Base-by-base conservation (phyloP, 2,797 vertebrate species). In the Heliangelus exortis region DNA sequence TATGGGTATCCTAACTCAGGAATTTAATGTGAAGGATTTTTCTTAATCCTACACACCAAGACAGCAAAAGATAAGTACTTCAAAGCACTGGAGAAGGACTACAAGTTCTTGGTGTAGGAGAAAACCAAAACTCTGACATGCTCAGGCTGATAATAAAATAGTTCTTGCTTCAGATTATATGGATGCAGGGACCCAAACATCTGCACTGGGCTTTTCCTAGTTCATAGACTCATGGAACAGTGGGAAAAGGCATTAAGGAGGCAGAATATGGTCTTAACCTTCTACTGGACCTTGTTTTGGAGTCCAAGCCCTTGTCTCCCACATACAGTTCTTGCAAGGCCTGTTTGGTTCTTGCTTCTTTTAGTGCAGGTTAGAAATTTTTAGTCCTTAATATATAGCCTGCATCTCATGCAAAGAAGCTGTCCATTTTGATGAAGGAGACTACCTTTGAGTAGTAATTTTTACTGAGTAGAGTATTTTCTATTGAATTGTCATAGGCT, bases 401-500 rank as follows among this genome's bases (percentile, higher is more conserved):
- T 51, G 23, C 23, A 34, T 83, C 48, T 15, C 54, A 48, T 92
- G 89, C 58, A 90, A 77, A 96, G 84, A 67, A 86, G 7, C 59
- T 92, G 50, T 34, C 89, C n/a, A 1, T 54, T 93, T 78, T 94
- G 85, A 63, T 58, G 86, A 58, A 87, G 51, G 57, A 96, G 39
- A 68, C 88, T 86, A 72, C 77, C 75, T 93, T 20, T 2, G 75
- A 79, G 72, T 22, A 47, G 28, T 43, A 55, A 82, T 92, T 69
- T 77, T 89, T 89, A 53, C 58, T 10, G 50, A 68, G 29, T 29
- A 71, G 53, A 72, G 69, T 73, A 31, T 90, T 92, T 80, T 61
- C 95, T 82, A 83, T n/a, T 93, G 92, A 96, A 90, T 94, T 97
- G 96, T 97, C 95, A 92, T 12, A 92, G 96, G 94, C 50, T 39